These are phyloP conservation scores for Agonopterix arenella DNA, from an alignment of 2,888 invertebrate genomes.

Conservation along the genomic window DNA sequence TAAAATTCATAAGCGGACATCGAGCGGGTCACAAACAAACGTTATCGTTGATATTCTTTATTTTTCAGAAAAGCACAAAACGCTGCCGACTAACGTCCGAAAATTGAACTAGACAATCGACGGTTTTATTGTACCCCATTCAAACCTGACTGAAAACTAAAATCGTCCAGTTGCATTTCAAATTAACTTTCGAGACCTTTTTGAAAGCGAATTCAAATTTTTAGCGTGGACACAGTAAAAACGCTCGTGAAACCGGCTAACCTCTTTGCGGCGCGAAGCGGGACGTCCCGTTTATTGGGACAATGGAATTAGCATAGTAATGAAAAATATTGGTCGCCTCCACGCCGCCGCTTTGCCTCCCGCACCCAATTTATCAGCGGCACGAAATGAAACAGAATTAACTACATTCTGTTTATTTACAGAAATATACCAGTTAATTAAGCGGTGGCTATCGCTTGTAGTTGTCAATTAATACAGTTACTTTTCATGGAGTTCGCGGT, in stretches of 20 bases:
- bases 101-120: conserved; percentile 14
- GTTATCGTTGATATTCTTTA: too few relatives aligned
- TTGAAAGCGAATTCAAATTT: conserved; percentile 65
- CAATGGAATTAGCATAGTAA: conserved; percentile 76
- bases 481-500: too few relatives aligned
- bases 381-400: conserved; percentile 39
- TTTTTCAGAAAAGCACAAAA: too few relatives aligned
- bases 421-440: conserved; percentile 7
- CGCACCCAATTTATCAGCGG: conserved; percentile 48
- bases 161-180: conserved; percentile 63
- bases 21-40: too few relatives aligned
- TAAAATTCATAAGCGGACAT: too few relatives aligned
- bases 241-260: conserved; percentile 48
- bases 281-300: conserved; percentile 64
- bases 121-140: conserved; percentile 36
- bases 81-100: neutral
- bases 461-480: too few relatives aligned
- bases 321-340: conserved; percentile 70
- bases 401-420: conserved; percentile 5
- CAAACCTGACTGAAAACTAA: conserved; percentile 41
- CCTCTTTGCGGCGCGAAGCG: conserved; percentile 56
- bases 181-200: conserved; percentile 54
- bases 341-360: conserved; percentile 29
- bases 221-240: conserved; percentile 61
- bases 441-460: neutral